These are phyloP conservation scores for Propsilocerus akamusi DNA, from an alignment of 1,140 invertebrate genomes.

Conservation along the genomic window DNA sequence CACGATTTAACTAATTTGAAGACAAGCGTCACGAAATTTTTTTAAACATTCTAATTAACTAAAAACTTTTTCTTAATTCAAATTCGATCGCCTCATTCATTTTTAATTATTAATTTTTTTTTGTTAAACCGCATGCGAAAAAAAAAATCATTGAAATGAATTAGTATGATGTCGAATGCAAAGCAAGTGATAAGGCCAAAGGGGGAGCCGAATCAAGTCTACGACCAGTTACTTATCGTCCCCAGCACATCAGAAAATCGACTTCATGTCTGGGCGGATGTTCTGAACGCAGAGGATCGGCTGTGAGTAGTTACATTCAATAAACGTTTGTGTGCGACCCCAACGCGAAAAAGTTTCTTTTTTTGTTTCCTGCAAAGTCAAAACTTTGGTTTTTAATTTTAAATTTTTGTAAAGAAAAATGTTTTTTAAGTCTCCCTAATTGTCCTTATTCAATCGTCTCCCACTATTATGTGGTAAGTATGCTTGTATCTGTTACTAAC, in stretches of 20 bases:
- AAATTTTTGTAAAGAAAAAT: too few relatives aligned
- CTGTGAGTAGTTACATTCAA: constrained; percentile 35
- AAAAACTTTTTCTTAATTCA: neutral
- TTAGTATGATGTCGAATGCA: constrained; percentile 27
- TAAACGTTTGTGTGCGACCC: too few relatives aligned
- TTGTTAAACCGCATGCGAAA: neutral
- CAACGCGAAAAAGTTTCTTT: neutral
- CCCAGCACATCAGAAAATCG: constrained; percentile 17
- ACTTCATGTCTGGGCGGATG: constrained; percentile 35
- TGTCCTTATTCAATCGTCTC: too few relatives aligned
- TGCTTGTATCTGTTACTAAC: too few relatives aligned
- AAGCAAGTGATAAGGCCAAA: constrained; percentile 28
- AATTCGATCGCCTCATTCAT: constrained; percentile 1
- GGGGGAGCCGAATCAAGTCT: constrained; percentile 20
- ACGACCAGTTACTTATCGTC: constrained; percentile 27
- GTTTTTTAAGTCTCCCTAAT: too few relatives aligned
- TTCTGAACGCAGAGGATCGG: constrained; percentile 34
- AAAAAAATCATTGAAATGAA: constrained; percentile 7
- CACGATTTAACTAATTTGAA: too few relatives aligned
- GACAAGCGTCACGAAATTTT: too few relatives aligned
- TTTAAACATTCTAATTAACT: neutral
- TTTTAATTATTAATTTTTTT: too few relatives aligned
- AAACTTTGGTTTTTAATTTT: too few relatives aligned
- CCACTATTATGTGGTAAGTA: too few relatives aligned
- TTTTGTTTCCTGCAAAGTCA: too few relatives aligned